These are phyloP conservation scores for Malurus melanocephalus DNA, from an alignment of 2,113 vertebrate genomes.

Conservation along the genomic window DNA sequence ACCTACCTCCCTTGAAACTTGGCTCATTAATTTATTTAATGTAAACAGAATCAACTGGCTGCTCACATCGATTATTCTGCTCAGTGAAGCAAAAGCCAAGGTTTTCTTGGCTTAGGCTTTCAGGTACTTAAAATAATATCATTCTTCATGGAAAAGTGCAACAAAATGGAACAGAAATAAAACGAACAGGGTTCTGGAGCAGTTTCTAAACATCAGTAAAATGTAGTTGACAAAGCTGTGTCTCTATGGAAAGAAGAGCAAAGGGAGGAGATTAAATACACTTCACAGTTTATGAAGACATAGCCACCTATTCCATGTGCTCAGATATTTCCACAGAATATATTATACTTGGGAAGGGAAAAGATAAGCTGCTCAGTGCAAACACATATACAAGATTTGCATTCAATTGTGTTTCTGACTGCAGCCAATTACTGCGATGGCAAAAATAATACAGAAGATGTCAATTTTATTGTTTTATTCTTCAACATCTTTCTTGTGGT, in stretches of 20 bases:
- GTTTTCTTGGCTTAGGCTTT: conserved; percentile 6
- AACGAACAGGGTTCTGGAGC: not conserved
- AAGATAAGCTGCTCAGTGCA: not conserved
- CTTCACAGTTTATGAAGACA: not conserved
- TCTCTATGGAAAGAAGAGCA: not conserved
- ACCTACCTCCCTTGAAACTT: not conserved
- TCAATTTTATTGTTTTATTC: not conserved
- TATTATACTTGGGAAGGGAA: not conserved
- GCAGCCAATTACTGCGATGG: not conserved
- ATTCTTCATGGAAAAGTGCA: conserved; percentile 23
- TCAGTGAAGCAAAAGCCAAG: conserved; percentile 5
- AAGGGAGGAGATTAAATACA: not conserved
- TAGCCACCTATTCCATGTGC: not conserved
- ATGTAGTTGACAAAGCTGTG: not conserved
- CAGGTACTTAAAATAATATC: conserved; percentile 26
- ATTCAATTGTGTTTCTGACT: not conserved
- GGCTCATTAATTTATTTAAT: not conserved
- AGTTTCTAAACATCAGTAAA: not conserved
- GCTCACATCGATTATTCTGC: not conserved
- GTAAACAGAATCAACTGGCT: not conserved
- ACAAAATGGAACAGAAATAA: conserved; percentile 29
- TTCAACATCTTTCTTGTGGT: not conserved
- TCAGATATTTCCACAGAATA: not conserved
- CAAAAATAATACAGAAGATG: not conserved
- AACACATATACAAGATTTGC: not conserved